A percentile compares a stretch with the other conserved stretches of the same genome.
Conservation (phyloP, 1,140 invertebrate species). For the Megalopta genalis region DNA sequence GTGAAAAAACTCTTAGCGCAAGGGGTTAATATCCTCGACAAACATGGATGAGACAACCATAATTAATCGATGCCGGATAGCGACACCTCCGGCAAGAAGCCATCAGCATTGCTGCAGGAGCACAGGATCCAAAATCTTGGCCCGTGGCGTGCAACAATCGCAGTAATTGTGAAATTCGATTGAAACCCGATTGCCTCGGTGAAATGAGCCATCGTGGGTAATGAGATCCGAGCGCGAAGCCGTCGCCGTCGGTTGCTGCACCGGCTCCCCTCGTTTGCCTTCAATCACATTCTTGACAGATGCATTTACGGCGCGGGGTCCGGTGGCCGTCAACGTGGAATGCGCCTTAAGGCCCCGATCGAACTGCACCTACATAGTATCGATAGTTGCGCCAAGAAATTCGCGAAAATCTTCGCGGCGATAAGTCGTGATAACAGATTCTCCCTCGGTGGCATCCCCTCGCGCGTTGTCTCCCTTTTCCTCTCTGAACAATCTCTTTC, state of each 20-base stretch:
- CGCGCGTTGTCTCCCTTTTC: too few species aligned
- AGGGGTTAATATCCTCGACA: too few species aligned
- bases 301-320: conserved; percentile 70
- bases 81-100: too few species aligned
- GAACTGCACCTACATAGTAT: not conserved
- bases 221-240: conserved; percentile 68
- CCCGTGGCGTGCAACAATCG: conserved; percentile 64
- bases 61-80: too few species aligned
- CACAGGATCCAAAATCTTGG: not conserved
- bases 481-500: too few species aligned
- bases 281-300: conserved; percentile 78
- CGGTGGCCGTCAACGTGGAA: conserved; percentile 72
- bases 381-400: conserved; percentile 39
- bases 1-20: too few species aligned
- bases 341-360: conserved; percentile 61
- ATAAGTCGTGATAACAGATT: not conserved
- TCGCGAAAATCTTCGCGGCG: conserved; percentile 3
- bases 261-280: conserved; percentile 70
- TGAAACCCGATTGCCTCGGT: conserved; percentile 70
- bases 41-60: too few species aligned
- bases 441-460: too few species aligned
- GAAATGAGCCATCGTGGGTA: conserved; percentile 71
- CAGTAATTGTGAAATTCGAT: conserved; percentile 77
- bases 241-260: conserved; percentile 33
- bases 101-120: too few species aligned